These are phyloP conservation scores for Parotia lawesii DNA, from an alignment of 2,113 vertebrate genomes.

Conservation along the genomic window DNA sequence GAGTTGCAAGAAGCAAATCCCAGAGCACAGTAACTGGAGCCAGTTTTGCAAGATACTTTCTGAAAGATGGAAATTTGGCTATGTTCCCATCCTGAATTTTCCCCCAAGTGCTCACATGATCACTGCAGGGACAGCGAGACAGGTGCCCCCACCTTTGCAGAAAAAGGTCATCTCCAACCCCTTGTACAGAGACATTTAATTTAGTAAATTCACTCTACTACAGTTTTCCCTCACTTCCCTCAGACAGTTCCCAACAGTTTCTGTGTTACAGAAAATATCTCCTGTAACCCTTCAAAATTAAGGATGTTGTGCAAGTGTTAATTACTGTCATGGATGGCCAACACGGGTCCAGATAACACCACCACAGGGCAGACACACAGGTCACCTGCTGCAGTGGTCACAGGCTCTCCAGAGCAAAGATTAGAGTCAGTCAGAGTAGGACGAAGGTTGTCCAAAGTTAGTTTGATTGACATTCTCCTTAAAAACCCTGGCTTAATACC, in stretches of 20 bases:
- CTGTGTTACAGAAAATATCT: fast-evolving
- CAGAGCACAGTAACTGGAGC: background rate
- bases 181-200: background rate
- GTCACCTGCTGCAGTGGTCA: background rate
- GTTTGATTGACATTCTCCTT: background rate
- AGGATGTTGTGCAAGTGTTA: background rate
- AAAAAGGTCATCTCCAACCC: background rate
- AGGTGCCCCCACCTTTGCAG: background rate
- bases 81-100: background rate
- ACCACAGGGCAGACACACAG: background rate
- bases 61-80: background rate
- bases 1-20: background rate
- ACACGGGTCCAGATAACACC: background rate
- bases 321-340: background rate
- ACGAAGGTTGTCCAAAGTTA: background rate
- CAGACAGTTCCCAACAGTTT: background rate
- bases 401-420: background rate
- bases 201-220: background rate
- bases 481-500: background rate
- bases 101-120: background rate
- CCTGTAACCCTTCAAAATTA: background rate
- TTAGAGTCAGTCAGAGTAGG: background rate
- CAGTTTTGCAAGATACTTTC: background rate
- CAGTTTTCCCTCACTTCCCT: background rate
- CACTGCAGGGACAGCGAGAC: background rate